A percentile compares a stretch with the other conserved stretches of the same genome.
phyloP scores from a whole-genome alignment of 2,888 invertebrate species.

The Sialis lutaria region DNA sequence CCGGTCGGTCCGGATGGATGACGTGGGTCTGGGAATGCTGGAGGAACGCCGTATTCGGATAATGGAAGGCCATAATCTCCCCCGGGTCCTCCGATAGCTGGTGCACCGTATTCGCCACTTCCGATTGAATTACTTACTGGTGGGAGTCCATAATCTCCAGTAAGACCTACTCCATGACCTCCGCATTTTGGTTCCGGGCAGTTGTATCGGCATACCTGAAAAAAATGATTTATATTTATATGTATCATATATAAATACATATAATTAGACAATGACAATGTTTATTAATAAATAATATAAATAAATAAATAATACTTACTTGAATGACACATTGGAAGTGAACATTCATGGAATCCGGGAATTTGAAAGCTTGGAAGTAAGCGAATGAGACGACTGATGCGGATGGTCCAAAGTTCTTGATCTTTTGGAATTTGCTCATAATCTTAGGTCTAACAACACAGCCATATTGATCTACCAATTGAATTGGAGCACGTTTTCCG shows the following conservation, averaged over 20 bases:
- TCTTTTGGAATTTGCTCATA: conserved; percentile 91
- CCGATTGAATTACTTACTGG: conserved; percentile 39
- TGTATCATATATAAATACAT: no score
- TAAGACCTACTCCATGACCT: conserved; percentile 34
- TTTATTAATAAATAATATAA: no score
- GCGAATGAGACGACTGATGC: conserved; percentile 90
- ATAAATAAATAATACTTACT: conserved; percentile 26
- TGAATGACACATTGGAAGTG: conserved; percentile 95
- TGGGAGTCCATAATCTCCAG: conserved; percentile 49
- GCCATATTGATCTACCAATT: conserved; percentile 82
- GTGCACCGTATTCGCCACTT: conserved; percentile 46
- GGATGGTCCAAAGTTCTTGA: conserved; percentile 87
- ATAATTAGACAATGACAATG: no score
- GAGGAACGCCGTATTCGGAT: conserved; percentile 55
- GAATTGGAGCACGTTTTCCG: conserved; percentile 83
- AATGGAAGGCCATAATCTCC: conserved; percentile 56
- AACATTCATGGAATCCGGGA: conserved; percentile 93
- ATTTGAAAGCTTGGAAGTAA: conserved; percentile 93
- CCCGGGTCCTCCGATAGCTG: conserved; percentile 15
- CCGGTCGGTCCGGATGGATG: conserved; percentile 73
- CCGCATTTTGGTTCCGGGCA: conserved; percentile 85
- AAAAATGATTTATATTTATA: no score
- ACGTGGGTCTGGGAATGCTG: conserved; percentile 72
- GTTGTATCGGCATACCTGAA: conserved; percentile 55
- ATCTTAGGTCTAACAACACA: conserved; percentile 88